Conservation (phyloP, 1,140 invertebrate genomes). For the Pseudobourletiella spinata region DNA sequence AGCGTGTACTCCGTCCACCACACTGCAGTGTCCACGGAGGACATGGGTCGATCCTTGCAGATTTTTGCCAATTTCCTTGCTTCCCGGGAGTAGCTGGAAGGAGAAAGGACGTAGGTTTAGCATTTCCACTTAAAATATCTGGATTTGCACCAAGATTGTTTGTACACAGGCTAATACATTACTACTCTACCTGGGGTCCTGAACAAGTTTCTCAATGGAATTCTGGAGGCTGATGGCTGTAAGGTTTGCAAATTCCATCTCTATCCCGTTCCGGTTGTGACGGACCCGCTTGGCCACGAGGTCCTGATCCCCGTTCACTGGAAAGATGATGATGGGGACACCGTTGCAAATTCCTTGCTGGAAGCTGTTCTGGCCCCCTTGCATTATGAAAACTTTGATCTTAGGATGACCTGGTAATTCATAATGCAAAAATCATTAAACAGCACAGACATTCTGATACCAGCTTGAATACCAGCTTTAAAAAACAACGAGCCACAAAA, state of each 20-base stretch:
- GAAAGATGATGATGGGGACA: slow-evolving; percentile 41
- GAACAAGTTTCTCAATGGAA: not conserved
- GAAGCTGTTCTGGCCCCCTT: slow-evolving; percentile 42
- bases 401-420: slow-evolving; percentile 9
- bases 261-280: slow-evolving; percentile 25
- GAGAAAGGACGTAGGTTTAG: not conserved
- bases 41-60: slow-evolving; percentile 33
- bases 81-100: not conserved
- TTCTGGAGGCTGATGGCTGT: not conserved
- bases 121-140: no score
- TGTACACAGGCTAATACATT: no score
- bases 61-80: not conserved
- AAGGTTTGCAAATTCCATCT: slow-evolving; percentile 18
- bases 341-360: slow-evolving; percentile 41
- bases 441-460: no score
- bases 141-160: no score
- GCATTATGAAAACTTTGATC: slow-evolving; percentile 39
- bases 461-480: no score
- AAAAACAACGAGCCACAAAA: no score
- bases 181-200: not conserved
- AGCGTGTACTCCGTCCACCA: slow-evolving; percentile 39
- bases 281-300: slow-evolving; percentile 30
- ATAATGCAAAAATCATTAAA: not conserved
- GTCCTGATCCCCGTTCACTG: slow-evolving; percentile 41
- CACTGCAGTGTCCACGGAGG: slow-evolving; percentile 33